Evolutionary conservation across 1,140 invertebrate species (phyloP).

Genomic region (Atta colombica): DNA sequence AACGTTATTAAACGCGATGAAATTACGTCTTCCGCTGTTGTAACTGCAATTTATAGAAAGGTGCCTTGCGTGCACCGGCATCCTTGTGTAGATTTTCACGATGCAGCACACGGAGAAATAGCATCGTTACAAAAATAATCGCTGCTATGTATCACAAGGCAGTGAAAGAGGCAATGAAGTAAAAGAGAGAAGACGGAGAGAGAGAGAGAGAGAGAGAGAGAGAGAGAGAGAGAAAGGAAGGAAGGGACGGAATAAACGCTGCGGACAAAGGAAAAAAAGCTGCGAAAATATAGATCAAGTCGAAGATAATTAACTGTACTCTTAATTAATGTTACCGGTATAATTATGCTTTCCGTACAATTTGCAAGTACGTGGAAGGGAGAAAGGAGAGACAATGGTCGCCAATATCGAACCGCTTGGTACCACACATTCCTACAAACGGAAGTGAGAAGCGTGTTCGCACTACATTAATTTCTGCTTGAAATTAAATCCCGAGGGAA

Average conservation of each 20-base stretch:
- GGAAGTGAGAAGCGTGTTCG: slow-evolving; percentile 46
- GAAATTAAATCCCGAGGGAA: slow-evolving; percentile 46
- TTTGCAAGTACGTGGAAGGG: slow-evolving; percentile 31
- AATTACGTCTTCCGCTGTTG: slow-evolving; percentile 25
- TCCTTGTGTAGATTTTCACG: slow-evolving; percentile 36
- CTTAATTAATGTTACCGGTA: slow-evolving; percentile 69
- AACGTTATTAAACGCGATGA: slow-evolving; percentile 49
- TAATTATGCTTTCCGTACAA: slow-evolving; percentile 65
- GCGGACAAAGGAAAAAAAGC: slow-evolving; percentile 9
- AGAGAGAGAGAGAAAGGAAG: not conserved
- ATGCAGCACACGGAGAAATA: slow-evolving; percentile 52
- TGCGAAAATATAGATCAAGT: slow-evolving; percentile 3
- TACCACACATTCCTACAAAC: slow-evolving; percentile 29
- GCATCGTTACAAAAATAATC: slow-evolving; percentile 58
- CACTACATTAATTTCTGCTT: slow-evolving; percentile 61
- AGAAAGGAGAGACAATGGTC: slow-evolving; percentile 39
- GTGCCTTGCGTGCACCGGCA: slow-evolving; percentile 30
- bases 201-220: not conserved
- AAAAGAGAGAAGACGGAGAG: not conserved
- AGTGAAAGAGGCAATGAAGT: not conserved
- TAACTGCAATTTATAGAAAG: slow-evolving; percentile 56
- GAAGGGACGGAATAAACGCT: slow-evolving; percentile 6
- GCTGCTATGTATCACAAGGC: slow-evolving; percentile 22
- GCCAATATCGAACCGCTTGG: slow-evolving; percentile 51
- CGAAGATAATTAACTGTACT: slow-evolving; percentile 69